These are phyloP conservation scores for Pseudorectes ferrugineus DNA, from an alignment of 2,113 vertebrate species.

Conservation along the genomic window DNA sequence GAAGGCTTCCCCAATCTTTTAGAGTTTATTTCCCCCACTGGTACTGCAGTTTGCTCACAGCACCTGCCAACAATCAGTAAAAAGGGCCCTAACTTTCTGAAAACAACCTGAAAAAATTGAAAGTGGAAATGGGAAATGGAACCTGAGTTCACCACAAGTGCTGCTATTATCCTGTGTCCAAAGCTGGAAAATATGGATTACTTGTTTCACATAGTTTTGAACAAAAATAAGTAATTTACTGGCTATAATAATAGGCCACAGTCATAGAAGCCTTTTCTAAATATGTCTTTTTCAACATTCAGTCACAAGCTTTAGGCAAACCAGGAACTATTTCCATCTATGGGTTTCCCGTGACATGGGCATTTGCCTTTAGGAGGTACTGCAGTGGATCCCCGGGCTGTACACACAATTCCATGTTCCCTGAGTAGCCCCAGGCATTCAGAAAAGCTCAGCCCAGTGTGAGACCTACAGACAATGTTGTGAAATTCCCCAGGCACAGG, in stretches of 20 bases:
- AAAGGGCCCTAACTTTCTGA: background rate
- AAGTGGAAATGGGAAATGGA: background rate
- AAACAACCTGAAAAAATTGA: background rate
- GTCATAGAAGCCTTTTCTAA: background rate
- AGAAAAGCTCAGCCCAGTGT: background rate
- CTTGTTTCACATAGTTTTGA: background rate
- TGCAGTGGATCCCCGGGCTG: background rate
- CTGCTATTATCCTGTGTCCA: background rate
- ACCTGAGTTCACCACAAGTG: background rate
- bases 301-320: background rate
- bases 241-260: background rate
- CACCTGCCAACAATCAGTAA: background rate
- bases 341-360: background rate
- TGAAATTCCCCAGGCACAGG: background rate
- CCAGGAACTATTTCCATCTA: accelerated
- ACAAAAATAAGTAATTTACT: background rate
- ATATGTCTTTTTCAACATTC: background rate
- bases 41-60: background rate
- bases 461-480: background rate
- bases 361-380: background rate
- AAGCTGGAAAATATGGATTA: background rate
- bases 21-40: too few relatives aligned
- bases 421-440: accelerated
- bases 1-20: background rate
- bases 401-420: accelerated